Evolutionary conservation across 2,113 vertebrate species (phyloP).

Genomic region (Cygnus atratus): DNA sequence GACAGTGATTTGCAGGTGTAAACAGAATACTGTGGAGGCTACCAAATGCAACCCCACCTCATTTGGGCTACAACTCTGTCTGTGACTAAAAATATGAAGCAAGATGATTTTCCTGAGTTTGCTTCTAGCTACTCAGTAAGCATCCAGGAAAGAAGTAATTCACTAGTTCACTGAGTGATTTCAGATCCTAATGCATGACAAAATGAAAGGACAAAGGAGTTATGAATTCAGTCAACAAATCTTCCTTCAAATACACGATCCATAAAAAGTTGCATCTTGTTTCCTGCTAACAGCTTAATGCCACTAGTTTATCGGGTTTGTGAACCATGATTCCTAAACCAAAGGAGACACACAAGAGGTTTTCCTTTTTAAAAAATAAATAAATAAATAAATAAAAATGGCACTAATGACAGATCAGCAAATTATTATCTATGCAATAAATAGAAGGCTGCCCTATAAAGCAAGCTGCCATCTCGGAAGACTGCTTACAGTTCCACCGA

Average conservation of each 20-base stretch:
- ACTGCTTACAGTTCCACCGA: conserved; percentile 54
- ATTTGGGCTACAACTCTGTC: background rate
- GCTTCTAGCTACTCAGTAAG: background rate
- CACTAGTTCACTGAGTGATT: background rate
- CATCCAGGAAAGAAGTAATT: conserved; percentile 9
- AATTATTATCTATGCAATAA: conserved; percentile 54
- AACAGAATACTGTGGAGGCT: background rate
- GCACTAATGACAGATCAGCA: conserved; percentile 59
- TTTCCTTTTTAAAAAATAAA: background rate
- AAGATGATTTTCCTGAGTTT: background rate
- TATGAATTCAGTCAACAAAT: background rate
- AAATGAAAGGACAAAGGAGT: background rate
- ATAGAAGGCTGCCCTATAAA: conserved; percentile 51
- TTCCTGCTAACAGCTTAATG: background rate
- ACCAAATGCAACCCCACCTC: background rate
- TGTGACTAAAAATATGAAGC: background rate
- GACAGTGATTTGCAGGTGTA: background rate
- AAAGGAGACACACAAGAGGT: background rate
- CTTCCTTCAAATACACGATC: background rate
- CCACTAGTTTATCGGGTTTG: background rate
- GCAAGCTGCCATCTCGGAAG: conserved; percentile 66
- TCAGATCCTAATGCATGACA: background rate
- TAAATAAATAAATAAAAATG: background rate
- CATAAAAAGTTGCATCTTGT: background rate
- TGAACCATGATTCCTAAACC: background rate